These are phyloP conservation scores for Conomelus anceps DNA, from an alignment of 2,888 invertebrate genomes.

Conservation along the genomic window DNA sequence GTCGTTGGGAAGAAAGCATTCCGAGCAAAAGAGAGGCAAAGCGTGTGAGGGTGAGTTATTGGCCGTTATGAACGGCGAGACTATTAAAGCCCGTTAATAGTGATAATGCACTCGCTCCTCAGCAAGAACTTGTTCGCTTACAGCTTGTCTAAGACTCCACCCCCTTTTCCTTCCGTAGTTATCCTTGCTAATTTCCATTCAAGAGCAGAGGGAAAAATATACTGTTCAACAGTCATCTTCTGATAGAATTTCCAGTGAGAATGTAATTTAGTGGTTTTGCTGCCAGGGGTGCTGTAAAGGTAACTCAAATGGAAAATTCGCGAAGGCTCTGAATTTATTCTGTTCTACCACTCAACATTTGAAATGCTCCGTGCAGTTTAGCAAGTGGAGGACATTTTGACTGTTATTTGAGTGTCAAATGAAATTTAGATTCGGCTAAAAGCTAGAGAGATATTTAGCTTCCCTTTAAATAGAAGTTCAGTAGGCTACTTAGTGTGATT, in stretches of 20 bases:
- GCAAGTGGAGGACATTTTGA: too few species aligned
- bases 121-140: background rate
- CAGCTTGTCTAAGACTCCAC: background rate
- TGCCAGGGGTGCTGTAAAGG: background rate
- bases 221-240: background rate
- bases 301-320: background rate
- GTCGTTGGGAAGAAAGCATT: background rate
- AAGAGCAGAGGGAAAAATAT: background rate
- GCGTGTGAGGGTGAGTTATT: background rate
- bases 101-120: background rate
- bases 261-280: background rate
- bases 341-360: background rate
- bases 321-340: background rate
- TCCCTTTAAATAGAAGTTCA: too few species aligned
- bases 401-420: too few species aligned
- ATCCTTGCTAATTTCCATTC: background rate
- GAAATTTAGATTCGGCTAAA: too few species aligned
- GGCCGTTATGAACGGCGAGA: background rate
- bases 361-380: background rate
- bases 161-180: too few species aligned
- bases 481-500: too few species aligned
- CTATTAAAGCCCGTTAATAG: background rate
- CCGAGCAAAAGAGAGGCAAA: background rate
- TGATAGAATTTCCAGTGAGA: background rate
- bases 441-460: too few species aligned